Evolutionary conservation across 1,140 invertebrate species (phyloP), one percentile per base, ranked within the genome.

Genomic region (Wiebesia pumilae): DNA sequence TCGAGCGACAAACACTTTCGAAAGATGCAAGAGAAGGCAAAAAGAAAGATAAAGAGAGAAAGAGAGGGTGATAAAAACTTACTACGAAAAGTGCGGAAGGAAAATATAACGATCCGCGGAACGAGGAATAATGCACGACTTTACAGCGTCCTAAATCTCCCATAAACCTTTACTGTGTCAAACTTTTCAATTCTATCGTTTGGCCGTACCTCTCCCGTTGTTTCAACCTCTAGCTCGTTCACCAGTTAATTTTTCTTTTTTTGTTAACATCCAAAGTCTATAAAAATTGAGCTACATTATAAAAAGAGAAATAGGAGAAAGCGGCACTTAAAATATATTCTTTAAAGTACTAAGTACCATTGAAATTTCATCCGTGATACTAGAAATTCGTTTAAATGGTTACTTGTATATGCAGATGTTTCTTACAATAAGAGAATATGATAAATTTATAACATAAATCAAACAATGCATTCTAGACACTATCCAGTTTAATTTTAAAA

Each of bases 141-240:
- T 93, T 93, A 93, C 90, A 92, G 87, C 90, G 87, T 92, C 90
- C 90, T 92, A 93, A 93, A 93, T 93, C 91, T 92, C 89, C 89
- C 91, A 91, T 93, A 93, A 93, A 93, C 87, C 89, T 87, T 73
- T 81, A 88, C 82, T 90, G 90, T 90, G 91, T 90, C 91, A 91
- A 93, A 93, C 91, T 93, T 93, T 93, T 93, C 93, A 93, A 93
- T 93, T 93, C 93, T 93, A 93, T 89, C 84, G 83, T 81, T 75
- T 75, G 86, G 38, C 38, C 54, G n/a, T 81, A 27, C 65, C 67
- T 30, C 33, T 30, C 16, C 24, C 73, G 83, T 81, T 73, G 62
- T 81, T 85, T n/a, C 30, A n/a, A 21, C 33, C 40, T 30, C 62
- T 47, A 19, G 19, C 40, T 24, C 30, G 35, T 40, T 40, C 38